Conservation (phyloP, 2,797 vertebrate species). For the Syndactyla subalaris region DNA sequence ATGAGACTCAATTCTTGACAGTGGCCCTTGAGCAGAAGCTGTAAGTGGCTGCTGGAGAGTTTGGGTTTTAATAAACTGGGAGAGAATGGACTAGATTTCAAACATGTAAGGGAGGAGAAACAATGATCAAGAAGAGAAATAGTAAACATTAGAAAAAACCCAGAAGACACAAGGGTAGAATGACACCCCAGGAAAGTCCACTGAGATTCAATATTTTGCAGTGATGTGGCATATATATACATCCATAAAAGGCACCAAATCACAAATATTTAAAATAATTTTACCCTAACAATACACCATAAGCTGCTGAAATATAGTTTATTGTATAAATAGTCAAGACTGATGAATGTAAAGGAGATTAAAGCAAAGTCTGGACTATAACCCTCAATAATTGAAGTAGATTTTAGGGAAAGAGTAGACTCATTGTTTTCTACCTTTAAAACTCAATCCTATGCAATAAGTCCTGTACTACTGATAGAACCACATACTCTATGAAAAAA, state of each 20-base stretch:
- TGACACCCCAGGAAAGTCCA: background rate
- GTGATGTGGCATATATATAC: background rate
- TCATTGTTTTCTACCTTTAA: background rate
- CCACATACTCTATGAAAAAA: background rate
- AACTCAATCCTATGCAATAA: background rate
- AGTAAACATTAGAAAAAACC: background rate
- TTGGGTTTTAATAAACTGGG: background rate
- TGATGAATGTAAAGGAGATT: background rate
- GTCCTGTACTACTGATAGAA: background rate
- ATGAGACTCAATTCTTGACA: constrained; percentile 29
- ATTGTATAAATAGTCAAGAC: background rate
- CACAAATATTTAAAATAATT: background rate
- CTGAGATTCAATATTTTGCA: background rate
- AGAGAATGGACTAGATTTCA: background rate
- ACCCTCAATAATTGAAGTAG: background rate
- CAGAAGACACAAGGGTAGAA: background rate
- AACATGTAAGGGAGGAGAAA: background rate
- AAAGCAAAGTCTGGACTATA: background rate
- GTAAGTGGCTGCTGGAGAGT: constrained; percentile 33
- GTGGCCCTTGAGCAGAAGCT: constrained; percentile 20
- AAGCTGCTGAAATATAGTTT: background rate
- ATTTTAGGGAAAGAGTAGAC: background rate
- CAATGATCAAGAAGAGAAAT: background rate
- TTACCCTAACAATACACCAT: background rate
- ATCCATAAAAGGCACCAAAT: background rate